A percentile compares a stretch with the other conserved stretches of the same genome.
Evolutionary conservation across 2,888 invertebrate species (phyloP).

Genomic region (Hartigia nigra): DNA sequence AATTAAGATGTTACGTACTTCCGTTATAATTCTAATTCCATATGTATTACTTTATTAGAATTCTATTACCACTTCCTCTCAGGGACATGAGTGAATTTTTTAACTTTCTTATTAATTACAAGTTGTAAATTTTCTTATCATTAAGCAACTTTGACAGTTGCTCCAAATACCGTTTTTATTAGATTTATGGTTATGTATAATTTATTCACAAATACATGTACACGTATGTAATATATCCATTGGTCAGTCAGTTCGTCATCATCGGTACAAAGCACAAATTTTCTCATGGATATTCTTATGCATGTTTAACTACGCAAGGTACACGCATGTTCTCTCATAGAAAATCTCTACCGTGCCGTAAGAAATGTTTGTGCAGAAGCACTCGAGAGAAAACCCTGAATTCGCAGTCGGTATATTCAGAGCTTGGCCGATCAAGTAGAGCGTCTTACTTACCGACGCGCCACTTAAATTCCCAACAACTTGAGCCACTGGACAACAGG

Average conservation of each 20-base stretch:
- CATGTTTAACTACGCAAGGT: neutral
- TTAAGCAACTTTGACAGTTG: neutral
- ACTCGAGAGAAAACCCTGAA: neutral
- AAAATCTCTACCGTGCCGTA: neutral
- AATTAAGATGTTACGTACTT: neutral
- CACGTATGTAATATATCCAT: neutral
- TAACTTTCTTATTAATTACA: neutral
- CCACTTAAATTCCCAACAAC: neutral
- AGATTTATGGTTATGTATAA: neutral
- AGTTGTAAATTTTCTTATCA: neutral
- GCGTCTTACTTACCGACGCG: neutral
- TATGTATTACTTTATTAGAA: neutral
- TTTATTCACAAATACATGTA: neutral
- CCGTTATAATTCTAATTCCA: neutral
- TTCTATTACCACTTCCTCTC: neutral
- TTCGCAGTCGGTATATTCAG: neutral
- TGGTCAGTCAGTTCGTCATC: neutral
- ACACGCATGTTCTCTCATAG: neutral
- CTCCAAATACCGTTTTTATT: neutral
- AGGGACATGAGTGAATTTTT: neutral
- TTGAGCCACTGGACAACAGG: slow-evolving; percentile 33
- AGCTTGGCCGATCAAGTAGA: neutral
- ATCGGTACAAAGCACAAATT: neutral
- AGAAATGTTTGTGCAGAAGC: neutral
- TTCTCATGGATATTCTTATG: neutral